Evolutionary conservation across 53 echinoderm and acorn worm species (phyloP).

Genomic region (Pentamera pediparva): DNA sequence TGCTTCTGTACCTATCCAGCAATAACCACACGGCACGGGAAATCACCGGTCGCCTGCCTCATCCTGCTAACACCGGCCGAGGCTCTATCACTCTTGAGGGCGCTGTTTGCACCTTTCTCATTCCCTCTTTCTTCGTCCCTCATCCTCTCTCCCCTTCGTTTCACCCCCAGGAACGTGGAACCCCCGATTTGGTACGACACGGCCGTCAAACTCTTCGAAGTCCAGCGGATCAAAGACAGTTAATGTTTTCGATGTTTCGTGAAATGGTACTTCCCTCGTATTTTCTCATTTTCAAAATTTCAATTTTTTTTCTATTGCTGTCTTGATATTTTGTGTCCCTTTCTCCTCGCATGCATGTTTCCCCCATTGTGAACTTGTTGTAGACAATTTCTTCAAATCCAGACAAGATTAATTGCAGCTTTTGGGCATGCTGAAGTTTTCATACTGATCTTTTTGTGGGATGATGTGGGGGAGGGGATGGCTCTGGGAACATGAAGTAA

Average conservation of each 20-base stretch:
- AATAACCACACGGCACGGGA: too few relatives aligned
- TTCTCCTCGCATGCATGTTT: background rate
- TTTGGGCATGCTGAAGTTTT: too few relatives aligned
- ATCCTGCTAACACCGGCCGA: background rate
- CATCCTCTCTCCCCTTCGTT: too few relatives aligned
- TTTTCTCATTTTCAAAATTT: background rate
- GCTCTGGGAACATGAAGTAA: too few relatives aligned
- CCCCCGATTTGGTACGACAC: conserved; percentile 99
- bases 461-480: too few relatives aligned
- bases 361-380: background rate
- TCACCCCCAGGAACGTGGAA: conserved; percentile 87
- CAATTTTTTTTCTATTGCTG: background rate
- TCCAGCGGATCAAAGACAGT: conserved; percentile 96
- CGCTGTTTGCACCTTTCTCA: background rate
- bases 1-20: too few relatives aligned
- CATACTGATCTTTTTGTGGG: too few relatives aligned
- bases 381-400: background rate
- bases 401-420: too few relatives aligned
- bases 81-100: background rate
- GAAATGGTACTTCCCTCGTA: conserved; percentile 10
- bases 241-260: conserved; percentile 48
- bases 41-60: background rate
- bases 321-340: background rate
- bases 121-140: conserved; percentile 21
- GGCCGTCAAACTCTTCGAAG: conserved; percentile 94